Evolutionary conservation across 2,888 invertebrate species (phyloP).

Genomic region (Troides aeacus): DNA sequence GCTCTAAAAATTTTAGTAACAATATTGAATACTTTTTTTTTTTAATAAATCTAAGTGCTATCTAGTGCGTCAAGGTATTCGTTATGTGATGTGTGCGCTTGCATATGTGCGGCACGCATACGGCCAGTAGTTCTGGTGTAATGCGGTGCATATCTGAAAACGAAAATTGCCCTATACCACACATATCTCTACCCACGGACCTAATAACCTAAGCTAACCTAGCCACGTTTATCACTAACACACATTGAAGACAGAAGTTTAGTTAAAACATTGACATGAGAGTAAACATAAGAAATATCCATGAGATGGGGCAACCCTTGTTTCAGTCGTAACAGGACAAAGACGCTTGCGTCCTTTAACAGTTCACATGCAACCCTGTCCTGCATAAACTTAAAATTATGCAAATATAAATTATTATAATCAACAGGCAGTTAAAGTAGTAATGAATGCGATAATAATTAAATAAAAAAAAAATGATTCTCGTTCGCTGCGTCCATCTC

Average conservation of each 20-base stretch:
- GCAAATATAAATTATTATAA: conserved; percentile 42
- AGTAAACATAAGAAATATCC: conserved; percentile 76
- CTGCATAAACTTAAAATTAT: conserved; percentile 57
- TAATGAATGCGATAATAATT: conserved; percentile 56
- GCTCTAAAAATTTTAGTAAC: conserved; percentile 64
- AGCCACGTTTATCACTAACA: conserved; percentile 64
- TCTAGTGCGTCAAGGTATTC: conserved; percentile 74
- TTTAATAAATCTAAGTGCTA: conserved; percentile 76
- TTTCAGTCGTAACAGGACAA: conserved; percentile 59
- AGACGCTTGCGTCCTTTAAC: conserved; percentile 48
- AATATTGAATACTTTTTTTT: conserved; percentile 46
- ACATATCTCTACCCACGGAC: conserved; percentile 65
- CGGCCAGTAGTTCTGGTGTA: conserved; percentile 81
- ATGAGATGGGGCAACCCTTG: conserved; percentile 81
- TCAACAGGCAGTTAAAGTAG: conserved; percentile 55
- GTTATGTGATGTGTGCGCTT: conserved; percentile 80
- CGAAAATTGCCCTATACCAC: conserved; percentile 80
- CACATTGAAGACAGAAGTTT: conserved; percentile 74
- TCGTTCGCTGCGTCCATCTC: conserved; percentile 54
- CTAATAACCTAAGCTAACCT: conserved; percentile 65
- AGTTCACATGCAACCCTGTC: conserved; percentile 52
- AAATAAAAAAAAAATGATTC: conserved; percentile 42
- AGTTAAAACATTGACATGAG: conserved; percentile 77
- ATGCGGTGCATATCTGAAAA: conserved; percentile 80
- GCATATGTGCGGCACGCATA: conserved; percentile 80